Conservation (phyloP, 1,140 invertebrate species). For the Anagrus nilaparvatae region DNA sequence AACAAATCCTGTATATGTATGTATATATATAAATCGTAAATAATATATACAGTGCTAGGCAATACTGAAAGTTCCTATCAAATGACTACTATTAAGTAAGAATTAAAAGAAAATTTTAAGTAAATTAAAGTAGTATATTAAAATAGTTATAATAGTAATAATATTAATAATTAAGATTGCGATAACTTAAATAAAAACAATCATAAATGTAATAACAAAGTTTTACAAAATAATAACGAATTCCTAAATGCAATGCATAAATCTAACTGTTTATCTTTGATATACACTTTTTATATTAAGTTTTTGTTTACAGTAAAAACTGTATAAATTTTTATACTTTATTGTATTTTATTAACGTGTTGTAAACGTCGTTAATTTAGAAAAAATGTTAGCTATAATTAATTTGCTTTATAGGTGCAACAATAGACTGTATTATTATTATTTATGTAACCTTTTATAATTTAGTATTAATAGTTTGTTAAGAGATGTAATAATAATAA, state of each 20-base stretch:
- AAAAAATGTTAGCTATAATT: slow-evolving; percentile 23
- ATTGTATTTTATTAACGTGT: slow-evolving; percentile 31
- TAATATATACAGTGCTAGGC: slow-evolving; percentile 41
- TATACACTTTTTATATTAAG: slow-evolving; percentile 15
- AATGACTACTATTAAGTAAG: slow-evolving; percentile 39
- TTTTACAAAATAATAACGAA: no score
- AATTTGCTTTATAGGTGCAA: slow-evolving; percentile 28
- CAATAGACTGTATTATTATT: slow-evolving; percentile 31
- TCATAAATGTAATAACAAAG: no score
- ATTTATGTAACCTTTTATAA: no score
- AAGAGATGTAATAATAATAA: no score
- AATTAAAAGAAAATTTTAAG: slow-evolving; percentile 19
- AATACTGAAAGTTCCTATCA: slow-evolving; percentile 45
- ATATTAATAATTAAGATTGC: no score
- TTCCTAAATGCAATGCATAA: slow-evolving; percentile 17
- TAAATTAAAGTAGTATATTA: no score
- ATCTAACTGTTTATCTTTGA: slow-evolving; percentile 13
- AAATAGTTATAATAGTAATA: no score
- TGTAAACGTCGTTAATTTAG: slow-evolving; percentile 22
- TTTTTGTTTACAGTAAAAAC: slow-evolving; percentile 36
- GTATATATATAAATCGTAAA: slow-evolving; percentile 28
- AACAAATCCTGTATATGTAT: no score
- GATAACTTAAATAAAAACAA: no score
- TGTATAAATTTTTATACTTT: slow-evolving; percentile 30
- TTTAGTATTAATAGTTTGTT: no score